These are phyloP conservation scores for Hafferia zeledoni DNA, from an alignment of 2,797 vertebrate species.

Conservation along the genomic window DNA sequence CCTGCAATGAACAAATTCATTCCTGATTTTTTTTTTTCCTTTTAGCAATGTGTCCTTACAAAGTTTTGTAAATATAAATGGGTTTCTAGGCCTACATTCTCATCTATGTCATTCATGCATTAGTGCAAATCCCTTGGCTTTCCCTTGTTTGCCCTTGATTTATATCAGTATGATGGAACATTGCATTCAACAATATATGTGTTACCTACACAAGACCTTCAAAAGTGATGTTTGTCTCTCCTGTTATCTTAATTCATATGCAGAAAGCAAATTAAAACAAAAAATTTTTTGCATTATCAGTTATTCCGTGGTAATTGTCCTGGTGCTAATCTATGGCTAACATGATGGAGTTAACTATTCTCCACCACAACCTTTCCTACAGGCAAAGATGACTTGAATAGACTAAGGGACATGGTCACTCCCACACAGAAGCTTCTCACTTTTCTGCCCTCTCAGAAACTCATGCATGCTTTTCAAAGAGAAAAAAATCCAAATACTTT, in stretches of 20 bases:
- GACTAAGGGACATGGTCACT: background rate
- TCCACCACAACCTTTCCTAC: background rate
- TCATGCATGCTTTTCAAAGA: background rate
- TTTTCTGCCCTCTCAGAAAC: background rate
- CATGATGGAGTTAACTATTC: background rate
- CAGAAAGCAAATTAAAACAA: background rate
- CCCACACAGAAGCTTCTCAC: background rate
- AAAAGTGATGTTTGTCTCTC: background rate
- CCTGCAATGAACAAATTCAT: background rate
- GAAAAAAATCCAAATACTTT: background rate
- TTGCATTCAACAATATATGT: background rate
- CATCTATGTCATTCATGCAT: background rate
- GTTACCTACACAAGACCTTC: background rate
- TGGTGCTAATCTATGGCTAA: background rate
- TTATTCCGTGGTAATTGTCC: background rate
- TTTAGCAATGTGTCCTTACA: fast-evolving
- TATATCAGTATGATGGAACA: background rate
- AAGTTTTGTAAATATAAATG: background rate
- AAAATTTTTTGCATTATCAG: background rate
- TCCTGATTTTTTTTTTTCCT: background rate
- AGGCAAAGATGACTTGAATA: background rate
- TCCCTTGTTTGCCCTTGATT: background rate
- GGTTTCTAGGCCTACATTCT: background rate
- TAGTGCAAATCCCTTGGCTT: background rate
- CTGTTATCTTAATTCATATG: background rate